phyloP scores from a whole-genome alignment of 2,797 vertebrate genomes.

The Chiloscyllium punctatum region DNA sequence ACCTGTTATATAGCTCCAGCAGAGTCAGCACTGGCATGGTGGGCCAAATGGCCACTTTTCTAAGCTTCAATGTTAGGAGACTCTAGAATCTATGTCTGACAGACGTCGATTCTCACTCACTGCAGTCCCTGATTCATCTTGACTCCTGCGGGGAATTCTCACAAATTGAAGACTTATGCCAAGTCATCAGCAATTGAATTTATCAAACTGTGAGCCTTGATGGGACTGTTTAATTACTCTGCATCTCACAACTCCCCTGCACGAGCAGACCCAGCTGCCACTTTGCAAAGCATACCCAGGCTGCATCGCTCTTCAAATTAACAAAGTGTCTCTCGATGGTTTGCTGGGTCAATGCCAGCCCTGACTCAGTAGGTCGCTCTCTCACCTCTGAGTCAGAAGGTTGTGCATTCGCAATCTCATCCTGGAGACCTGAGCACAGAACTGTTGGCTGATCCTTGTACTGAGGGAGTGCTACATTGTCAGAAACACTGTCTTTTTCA shows the following conservation, averaged over 20 bases:
- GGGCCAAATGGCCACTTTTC: neutral
- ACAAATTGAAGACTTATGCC: neutral
- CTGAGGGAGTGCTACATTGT: neutral
- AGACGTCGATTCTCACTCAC: neutral
- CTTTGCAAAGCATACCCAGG: neutral
- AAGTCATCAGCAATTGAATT: slow-evolving; percentile 15
- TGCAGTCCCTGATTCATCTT: neutral
- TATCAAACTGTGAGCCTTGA: neutral
- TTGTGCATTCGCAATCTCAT: neutral
- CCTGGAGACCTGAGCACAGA: neutral
- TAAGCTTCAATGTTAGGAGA: neutral
- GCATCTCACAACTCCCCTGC: neutral
- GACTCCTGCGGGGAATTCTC: neutral
- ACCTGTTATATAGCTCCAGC: neutral
- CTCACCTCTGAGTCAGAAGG: neutral
- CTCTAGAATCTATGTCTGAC: neutral
- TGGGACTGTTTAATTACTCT: slow-evolving; percentile 15
- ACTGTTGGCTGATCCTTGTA: neutral
- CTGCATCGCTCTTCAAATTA: slow-evolving; percentile 8
- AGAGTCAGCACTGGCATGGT: neutral
- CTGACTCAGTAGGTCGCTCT: neutral
- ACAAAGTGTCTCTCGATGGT: neutral
- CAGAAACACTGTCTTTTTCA: neutral
- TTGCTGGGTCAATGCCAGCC: neutral
- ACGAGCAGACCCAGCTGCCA: neutral